Base-by-base conservation (phyloP, 2,888 invertebrate species). In the Loripinus fragilis region DNA sequence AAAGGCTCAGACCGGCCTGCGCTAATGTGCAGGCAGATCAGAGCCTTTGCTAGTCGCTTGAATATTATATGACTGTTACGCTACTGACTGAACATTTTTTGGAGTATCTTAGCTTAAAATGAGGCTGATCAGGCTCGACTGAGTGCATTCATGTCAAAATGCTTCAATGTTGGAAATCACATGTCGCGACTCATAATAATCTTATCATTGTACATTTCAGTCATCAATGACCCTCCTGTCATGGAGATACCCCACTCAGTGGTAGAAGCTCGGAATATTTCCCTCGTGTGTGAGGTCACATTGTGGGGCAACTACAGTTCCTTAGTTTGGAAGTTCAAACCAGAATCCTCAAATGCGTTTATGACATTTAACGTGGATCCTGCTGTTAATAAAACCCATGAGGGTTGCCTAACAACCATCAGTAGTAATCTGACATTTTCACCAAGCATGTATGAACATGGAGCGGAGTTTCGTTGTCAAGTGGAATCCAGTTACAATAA, bases 381-480 rank as follows among this genome's bases (percentile, higher is more conserved):
- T 0, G 74, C 75, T 0, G 85, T 64, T 8, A 77, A 74, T 41
- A 55, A 69, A 20, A 78, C 68, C 0, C 41, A 69, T 0, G 79
- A 70, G 20, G 75, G 76, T 28, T 87, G 87, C 64, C 71, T 83
- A 2, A 73, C 74, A 0, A 71, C 60, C 25, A 78, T 87, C 10
- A 79, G 80, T 23, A 87, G 86, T 33, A 78, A 76, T 0, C 55
- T 87, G 30, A 73, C 72, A 20, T 83, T 87, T 60, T 79, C 77
- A 10, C 79, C 85, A 0, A 81, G 83, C 20, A 76, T 80, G 77
- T 83, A 81, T 45, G 87, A 87, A 35, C 81, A 86, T 30, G 85
- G 84, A 8, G 80, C 87, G 0, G 71, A 77, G n/a, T 87, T 86
- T 64, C 79, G 85, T 45, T 87, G 87, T 71, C 75, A 79, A 69